These are phyloP conservation scores for Dendroctonus valens DNA, from an alignment of 1,140 invertebrate genomes.

Conservation along the genomic window DNA sequence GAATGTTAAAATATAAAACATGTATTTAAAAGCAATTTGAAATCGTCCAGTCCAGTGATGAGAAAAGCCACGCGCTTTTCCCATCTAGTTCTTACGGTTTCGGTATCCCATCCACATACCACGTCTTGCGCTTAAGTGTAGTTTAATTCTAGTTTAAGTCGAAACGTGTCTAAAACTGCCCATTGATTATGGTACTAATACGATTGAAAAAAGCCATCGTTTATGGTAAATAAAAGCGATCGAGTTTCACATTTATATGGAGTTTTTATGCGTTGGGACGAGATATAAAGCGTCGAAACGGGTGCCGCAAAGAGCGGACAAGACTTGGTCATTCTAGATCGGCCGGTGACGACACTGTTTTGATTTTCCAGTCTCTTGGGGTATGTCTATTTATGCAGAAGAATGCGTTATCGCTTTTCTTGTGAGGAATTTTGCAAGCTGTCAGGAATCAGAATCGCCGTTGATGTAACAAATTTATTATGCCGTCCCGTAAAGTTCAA, in stretches of 20 bases:
- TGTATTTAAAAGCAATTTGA: too few relatives aligned
- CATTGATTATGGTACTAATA: conserved; percentile 33
- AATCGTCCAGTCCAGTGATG: too few relatives aligned
- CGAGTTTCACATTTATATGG: conserved; percentile 31
- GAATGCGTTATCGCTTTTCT: conserved; percentile 25
- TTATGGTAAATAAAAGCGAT: conserved; percentile 32
- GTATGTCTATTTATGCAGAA: conserved; percentile 18
- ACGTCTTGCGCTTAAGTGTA: conserved; percentile 6
- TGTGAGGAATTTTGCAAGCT: conserved; percentile 11
- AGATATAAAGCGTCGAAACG: conserved; percentile 11
- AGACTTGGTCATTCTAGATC: conserved; percentile 19
- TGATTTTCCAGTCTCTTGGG: conserved; percentile 25
- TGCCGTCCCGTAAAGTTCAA: not conserved
- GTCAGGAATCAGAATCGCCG: conserved; percentile 13
- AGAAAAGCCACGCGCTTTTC: not conserved
- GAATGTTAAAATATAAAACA: too few relatives aligned
- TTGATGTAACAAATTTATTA: conserved; percentile 20
- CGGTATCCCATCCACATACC: conserved; percentile 11
- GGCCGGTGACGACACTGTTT: conserved; percentile 21
- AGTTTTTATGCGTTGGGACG: conserved; percentile 16
- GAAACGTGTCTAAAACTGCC: conserved; percentile 28
- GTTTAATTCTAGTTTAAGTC: conserved; percentile 30
- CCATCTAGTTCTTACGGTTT: not conserved
- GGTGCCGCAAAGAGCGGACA: conserved; percentile 27
- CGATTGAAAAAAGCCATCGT: conserved; percentile 25